These are phyloP conservation scores for Caranx melampygus DNA, from an alignment of 2,113 vertebrate species.

Conservation along the genomic window DNA sequence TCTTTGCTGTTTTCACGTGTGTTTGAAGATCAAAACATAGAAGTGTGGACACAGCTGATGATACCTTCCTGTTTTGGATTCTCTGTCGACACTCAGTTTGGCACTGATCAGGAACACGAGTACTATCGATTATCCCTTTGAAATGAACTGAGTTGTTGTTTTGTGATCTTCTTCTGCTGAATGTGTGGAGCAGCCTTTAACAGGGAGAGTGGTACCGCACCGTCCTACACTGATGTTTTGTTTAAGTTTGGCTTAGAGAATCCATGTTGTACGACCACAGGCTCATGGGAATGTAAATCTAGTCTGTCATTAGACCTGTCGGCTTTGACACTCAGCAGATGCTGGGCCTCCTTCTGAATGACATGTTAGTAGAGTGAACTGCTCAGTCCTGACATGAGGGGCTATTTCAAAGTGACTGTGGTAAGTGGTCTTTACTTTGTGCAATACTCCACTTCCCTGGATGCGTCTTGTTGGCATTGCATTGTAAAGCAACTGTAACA, in stretches of 20 bases:
- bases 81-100: no score
- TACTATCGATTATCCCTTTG: no score
- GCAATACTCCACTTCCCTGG: neutral
- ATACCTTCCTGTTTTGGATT: no score
- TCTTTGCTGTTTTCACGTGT: no score
- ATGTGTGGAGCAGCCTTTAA: neutral
- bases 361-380: conserved; percentile 28
- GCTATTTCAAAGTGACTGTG: conserved; percentile 3
- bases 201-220: neutral
- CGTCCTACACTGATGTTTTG: conserved; percentile 1
- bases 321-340: conserved; percentile 52
- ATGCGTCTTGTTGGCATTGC: neutral
- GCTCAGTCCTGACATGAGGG: conserved; percentile 11
- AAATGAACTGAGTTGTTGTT: no score
- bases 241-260: conserved; percentile 34
- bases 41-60: no score
- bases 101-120: no score
- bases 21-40: no score
- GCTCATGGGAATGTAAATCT: conserved; percentile 40
- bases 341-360: conserved; percentile 7
- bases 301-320: conserved; percentile 48
- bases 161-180: neutral
- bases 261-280: neutral
- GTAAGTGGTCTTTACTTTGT: neutral
- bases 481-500: conserved; percentile 41